Conservation (phyloP, 2,113 vertebrate genomes). For the Anser brachyrhynchus region DNA sequence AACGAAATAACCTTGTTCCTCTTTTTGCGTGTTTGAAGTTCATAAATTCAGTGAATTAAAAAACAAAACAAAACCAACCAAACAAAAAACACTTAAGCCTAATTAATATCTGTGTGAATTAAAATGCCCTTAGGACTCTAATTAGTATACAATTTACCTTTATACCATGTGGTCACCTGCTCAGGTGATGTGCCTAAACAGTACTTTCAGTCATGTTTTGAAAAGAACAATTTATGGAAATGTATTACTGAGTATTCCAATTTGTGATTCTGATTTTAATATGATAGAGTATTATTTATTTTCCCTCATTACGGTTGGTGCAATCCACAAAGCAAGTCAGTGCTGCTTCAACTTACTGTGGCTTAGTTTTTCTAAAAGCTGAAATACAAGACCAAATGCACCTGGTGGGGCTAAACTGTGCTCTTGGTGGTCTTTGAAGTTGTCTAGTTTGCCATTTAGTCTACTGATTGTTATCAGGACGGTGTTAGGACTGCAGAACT, state of each 20-base stretch:
- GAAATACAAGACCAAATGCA: not conserved
- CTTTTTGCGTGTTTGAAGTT: not conserved
- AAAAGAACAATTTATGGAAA: not conserved
- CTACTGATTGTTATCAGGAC: not conserved
- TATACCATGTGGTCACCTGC: fast-evolving
- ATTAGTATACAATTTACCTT: not conserved
- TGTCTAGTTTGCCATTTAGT: not conserved
- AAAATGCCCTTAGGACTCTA: not conserved
- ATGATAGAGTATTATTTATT: not conserved
- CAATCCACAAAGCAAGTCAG: not conserved
- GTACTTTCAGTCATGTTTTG: not conserved
- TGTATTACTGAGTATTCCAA: not conserved
- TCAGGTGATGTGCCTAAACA: not conserved
- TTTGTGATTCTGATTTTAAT: not conserved
- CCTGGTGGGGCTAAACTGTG: not conserved
- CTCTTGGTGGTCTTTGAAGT: not conserved
- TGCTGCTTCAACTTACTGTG: not conserved
- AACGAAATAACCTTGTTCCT: not conserved
- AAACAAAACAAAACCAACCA: no score
- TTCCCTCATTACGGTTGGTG: not conserved
- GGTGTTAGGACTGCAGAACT: not conserved
- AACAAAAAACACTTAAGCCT: not conserved
- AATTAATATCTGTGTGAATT: not conserved
- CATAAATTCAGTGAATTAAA: not conserved
- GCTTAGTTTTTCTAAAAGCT: not conserved